Evolutionary conservation across 1,140 invertebrate genomes (phyloP).

Genomic region (Zaprionus lachaisei): DNA sequence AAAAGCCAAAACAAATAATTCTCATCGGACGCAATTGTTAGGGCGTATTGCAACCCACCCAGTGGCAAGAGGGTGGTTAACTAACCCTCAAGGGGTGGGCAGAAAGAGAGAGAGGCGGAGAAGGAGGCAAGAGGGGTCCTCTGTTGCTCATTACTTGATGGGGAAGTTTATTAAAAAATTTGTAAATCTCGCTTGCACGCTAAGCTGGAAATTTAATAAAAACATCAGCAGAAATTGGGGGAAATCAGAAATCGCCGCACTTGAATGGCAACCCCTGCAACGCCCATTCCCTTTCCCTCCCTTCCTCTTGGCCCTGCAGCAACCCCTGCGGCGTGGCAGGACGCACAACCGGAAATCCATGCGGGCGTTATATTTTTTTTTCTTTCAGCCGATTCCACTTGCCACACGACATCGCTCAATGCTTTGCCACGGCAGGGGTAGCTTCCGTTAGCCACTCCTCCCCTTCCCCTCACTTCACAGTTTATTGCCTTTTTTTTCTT

Average conservation of each 20-base stretch:
- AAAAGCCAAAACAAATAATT: conserved; percentile 67
- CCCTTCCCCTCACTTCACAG: not conserved
- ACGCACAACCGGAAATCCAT: conserved; percentile 34
- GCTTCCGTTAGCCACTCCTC: conserved; percentile 12
- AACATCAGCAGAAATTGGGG: conserved; percentile 49
- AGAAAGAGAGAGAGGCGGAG: not conserved
- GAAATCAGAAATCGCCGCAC: conserved; percentile 62
- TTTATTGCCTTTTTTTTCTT: conserved; percentile 49
- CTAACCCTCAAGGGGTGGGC: not conserved
- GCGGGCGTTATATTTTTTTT: conserved; percentile 31
- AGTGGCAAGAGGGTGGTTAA: not conserved
- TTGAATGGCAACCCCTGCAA: conserved; percentile 26
- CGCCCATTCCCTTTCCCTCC: not conserved
- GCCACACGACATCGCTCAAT: conserved; percentile 38
- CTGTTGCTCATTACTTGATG: conserved; percentile 60
- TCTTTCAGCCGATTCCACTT: not conserved
- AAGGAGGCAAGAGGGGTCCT: not conserved
- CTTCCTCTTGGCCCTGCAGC: not conserved
- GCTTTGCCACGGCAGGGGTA: conserved; percentile 8
- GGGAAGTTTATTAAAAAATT: conserved; percentile 80
- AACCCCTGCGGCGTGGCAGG: conserved; percentile 6
- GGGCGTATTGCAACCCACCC: conserved; percentile 39
- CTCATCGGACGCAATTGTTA: conserved; percentile 53
- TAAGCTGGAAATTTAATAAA: conserved; percentile 65
- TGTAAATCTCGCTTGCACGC: conserved; percentile 52